Conservation (phyloP, 2,113 vertebrate genomes). For the Lasiurus cinereus region DNA sequence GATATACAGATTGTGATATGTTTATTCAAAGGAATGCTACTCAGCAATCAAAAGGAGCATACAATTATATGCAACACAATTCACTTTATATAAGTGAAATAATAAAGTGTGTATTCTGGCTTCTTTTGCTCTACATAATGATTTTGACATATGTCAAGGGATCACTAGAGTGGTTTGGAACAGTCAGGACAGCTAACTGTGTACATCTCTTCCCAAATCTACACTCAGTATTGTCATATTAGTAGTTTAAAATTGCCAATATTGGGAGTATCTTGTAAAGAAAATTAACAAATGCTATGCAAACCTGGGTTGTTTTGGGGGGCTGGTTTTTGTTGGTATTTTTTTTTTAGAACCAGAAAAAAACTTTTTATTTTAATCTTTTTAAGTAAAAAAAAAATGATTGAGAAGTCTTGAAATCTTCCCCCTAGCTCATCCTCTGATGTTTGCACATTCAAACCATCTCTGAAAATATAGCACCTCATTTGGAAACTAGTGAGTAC, state of each 20-base stretch:
- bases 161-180: background rate
- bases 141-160: background rate
- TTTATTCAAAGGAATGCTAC: background rate
- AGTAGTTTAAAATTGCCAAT: background rate
- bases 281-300: background rate
- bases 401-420: background rate
- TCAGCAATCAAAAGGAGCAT: background rate
- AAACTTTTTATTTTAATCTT: background rate
- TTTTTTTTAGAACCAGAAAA: background rate
- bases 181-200: background rate
- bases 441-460: background rate
- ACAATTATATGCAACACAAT: background rate
- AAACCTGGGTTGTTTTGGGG: background rate
- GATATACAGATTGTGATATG: background rate
- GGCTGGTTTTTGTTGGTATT: background rate
- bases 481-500: background rate
- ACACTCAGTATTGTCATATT: background rate
- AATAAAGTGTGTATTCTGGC: background rate
- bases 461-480: background rate
- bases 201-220: background rate
- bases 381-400: slow-evolving; percentile 21
- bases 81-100: background rate
- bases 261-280: background rate
- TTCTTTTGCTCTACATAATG: slow-evolving; percentile 38
- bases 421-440: background rate